Evolutionary conservation across 2,888 invertebrate genomes (phyloP).

Genomic region (Blera fallax): DNA sequence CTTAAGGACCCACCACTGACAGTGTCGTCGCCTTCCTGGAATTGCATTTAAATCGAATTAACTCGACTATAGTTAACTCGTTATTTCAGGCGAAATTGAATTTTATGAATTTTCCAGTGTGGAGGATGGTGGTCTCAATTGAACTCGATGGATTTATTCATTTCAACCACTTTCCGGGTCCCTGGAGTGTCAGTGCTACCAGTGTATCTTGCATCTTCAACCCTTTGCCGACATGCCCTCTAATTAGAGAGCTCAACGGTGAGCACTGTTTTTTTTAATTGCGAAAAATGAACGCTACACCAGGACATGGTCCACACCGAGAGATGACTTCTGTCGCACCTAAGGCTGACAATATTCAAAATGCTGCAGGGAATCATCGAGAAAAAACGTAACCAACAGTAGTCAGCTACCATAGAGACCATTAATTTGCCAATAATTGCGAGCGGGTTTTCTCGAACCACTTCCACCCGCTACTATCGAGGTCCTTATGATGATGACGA

Average conservation of each 20-base stretch:
- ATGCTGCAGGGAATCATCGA: neutral
- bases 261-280: slow-evolving; percentile 5
- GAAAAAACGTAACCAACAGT: neutral
- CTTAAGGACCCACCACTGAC: neutral
- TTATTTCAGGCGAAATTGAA: slow-evolving; percentile 42
- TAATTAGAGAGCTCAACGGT: slow-evolving; percentile 21
- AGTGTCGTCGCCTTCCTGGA: neutral
- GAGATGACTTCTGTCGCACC: neutral
- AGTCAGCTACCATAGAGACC: slow-evolving; percentile 7
- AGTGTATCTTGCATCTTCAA: neutral
- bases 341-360: slow-evolving; percentile 1
- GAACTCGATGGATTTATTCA: slow-evolving; percentile 18
- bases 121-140: neutral
- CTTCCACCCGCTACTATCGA: slow-evolving; percentile 1
- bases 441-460: slow-evolving; percentile 27
- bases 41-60: slow-evolving; percentile 34
- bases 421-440: slow-evolving; percentile 69
- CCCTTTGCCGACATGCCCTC: neutral
- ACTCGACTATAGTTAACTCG: slow-evolving; percentile 13
- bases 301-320: neutral
- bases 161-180: neutral
- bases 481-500: slow-evolving; percentile 54
- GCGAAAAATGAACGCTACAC: slow-evolving; percentile 6
- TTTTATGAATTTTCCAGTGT: neutral
- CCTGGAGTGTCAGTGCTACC: neutral